Base-by-base conservation (phyloP, 2,797 vertebrate species). In the Danio albolineatus region DNA sequence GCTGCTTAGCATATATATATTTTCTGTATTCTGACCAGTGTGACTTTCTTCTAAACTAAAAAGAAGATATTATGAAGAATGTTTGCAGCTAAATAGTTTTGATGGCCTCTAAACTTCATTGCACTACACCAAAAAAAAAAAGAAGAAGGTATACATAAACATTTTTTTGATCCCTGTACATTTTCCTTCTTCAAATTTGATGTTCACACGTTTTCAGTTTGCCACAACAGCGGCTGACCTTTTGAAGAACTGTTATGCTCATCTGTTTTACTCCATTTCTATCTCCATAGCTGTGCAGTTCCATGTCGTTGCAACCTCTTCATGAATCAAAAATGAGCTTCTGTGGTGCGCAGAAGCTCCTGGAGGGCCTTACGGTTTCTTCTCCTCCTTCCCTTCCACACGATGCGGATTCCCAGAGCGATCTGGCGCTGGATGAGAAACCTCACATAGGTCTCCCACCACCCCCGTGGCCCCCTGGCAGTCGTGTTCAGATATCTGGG, bases 361-460 rank as follows among this genome's bases (percentile, higher is more conserved):
- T 61, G 41, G 57, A 48, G 64, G 62, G 39, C 36, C 38, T 71
- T 19, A 54, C 9, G n/a, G 73, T 80, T 73, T 78, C 62, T 67
- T 65, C 56, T 69, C 41, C 57, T 71, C 48, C 66, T 77, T 83
- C 73, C 73, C 61, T 66, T 81, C 41, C 46, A 66, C 48, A 66
- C 10, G 21, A 75, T 78, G 44, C 6, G 36, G 82, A 61, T 76
- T 78, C 75, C 75, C 73, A 75, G 75, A 69, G 73, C 39, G 54
- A 76, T 75, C 77, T 79, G 70, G 75, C 43, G 7, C 48, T 36
- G 74, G 80, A 80, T 65, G 54, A 85, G 78, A 81, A 80, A 57
- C 72, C 70, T 49, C 56, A 49, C 43, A 49, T 6, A 72, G 70
- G 53, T 56, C 66, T 74, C 56, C 72, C 67, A 59, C 72, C 66